Base-by-base conservation (phyloP, 2,113 vertebrate genomes). In the Mustela nigripes region DNA sequence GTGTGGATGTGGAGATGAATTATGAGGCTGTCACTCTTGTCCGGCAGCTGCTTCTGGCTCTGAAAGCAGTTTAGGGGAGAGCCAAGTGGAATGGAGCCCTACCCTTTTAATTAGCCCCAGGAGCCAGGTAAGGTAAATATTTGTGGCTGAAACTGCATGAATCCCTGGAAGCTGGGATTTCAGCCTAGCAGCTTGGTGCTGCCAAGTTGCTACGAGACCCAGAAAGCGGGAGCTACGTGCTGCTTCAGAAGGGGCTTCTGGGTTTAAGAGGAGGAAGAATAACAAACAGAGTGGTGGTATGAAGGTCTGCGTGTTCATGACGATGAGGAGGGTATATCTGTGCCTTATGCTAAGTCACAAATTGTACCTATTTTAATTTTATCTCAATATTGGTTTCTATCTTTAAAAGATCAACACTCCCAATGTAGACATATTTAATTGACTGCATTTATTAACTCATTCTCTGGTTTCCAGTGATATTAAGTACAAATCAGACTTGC, bases 51-150 rank as follows among this genome's bases (percentile, higher is more conserved):
- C 78, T 87, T 92, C 80, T 80, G 80, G 69, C 63, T 83, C 69
- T 21, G 24, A 88, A 63, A 31, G 18, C 22, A 65, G 26, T 53
- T 73, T 39, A n/a, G 36, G 81, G 19, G 45, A 79, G 9, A 90
- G 78, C n/a, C 90, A 39, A 45, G 67, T 28, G 42, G 79, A 94
- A 79, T 4, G 74, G 58, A 92, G 74, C 65, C 21, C 31, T 96
- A 60, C 62, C 50, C 50, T 78, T 95, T 95, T 79, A 88, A 78
- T 79, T 50, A 95, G 76, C 65, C 63, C 1, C 1, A 39, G 89
- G 93, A 97, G 85, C 69, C 97, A 89, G 95, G 89, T 48, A 93
- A 94, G 93, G 95, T 96, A 97, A 94, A 97, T 89, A 93, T 82
- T 97, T 94, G 93, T 91, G 53, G 71, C 65, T 42, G 33, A 79